Base-by-base conservation (phyloP, 2,888 invertebrate genomes). In the Opisthograptis luteolata region DNA sequence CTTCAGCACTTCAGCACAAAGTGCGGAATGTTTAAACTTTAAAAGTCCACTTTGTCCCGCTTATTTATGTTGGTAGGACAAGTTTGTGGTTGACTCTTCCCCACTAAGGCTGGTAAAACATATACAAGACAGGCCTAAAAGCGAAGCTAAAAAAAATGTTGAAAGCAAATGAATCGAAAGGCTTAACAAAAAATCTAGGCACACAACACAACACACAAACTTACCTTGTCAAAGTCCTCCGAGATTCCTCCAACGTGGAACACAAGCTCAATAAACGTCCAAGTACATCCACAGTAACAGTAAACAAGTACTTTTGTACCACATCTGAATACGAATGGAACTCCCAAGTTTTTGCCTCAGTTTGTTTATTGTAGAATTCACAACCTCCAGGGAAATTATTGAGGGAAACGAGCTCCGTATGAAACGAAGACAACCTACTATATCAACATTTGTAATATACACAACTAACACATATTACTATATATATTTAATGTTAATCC, bases 361-460 rank as follows among this genome's bases (percentile, higher is more conserved):
- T 81, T 73, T 73, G 69, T 78, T 79, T 84, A 83, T 79, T 73
- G 73, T 79, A 77, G 69, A 74, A 81, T 76, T 86, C 87, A 87
- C 88, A 87, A 89, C 87, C 89, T 79, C 85, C 54, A 66, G 81
- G 81, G 82, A 86, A 86, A 85, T 84, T 78, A 81, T 67, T 71
- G 70, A 70, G 70, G 60, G 66, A 70, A 76, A 73, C 70, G 66
- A 75, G 69, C 74, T 69, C 67, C 70, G 66, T 72, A 62, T 58
- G 59, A 61, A 66, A 66, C 74, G 72, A 73, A 62, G 67, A 76
- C 73, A 82, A 79, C 75, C 75, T 73, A 69, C 34, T 58, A 59
- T 58, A 65, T 75, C 68, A 72, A 70, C 70, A 66, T 71, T 73
- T 71, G 68, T 74, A 70, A 71, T 70, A 68, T 62, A 68, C 73